Conservation (phyloP, 2,888 invertebrate species). For the Agonum fuliginosum region DNA sequence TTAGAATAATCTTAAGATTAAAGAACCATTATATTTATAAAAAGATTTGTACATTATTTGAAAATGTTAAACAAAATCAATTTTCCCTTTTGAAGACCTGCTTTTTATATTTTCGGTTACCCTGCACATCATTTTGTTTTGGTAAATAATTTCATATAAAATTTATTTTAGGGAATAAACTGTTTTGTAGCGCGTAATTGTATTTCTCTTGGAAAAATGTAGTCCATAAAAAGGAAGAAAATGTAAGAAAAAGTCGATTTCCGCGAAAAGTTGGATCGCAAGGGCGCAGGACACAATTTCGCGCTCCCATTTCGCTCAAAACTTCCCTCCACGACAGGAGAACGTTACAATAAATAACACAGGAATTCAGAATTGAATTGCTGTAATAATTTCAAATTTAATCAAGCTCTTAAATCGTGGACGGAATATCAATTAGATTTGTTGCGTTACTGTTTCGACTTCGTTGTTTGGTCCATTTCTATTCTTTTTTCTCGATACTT, state of each 20-base stretch:
- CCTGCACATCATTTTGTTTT: no score
- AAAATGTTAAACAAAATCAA: no score
- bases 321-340: slow-evolving; percentile 47
- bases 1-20: no score
- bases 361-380: slow-evolving; percentile 64
- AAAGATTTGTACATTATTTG: no score
- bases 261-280: background rate
- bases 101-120: no score
- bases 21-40: no score
- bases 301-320: slow-evolving; percentile 31
- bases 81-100: no score
- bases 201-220: background rate
- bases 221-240: background rate
- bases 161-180: no score
- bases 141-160: no score
- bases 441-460: slow-evolving; percentile 61
- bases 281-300: slow-evolving; percentile 20
- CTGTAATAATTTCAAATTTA: slow-evolving; percentile 68
- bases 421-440: slow-evolving; percentile 66
- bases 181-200: background rate
- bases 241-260: background rate
- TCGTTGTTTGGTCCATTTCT: slow-evolving; percentile 46
- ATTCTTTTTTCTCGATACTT: background rate
- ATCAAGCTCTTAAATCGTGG: slow-evolving; percentile 67
- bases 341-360: slow-evolving; percentile 65